A percentile compares a stretch with the other conserved stretches of the same genome.
Conservation (phyloP, 1,140 invertebrate species). For the Calosoma granatense region DNA sequence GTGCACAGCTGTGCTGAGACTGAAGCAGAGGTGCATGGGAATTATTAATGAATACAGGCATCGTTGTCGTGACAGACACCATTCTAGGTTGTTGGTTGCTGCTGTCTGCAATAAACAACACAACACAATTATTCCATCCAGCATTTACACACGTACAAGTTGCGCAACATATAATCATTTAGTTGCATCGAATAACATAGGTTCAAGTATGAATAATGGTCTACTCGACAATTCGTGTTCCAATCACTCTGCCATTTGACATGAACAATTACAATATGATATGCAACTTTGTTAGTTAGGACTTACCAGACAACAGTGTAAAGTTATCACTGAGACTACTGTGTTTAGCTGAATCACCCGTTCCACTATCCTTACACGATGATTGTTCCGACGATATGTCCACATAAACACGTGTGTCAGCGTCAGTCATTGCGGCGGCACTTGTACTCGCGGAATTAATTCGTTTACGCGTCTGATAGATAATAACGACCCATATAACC, state of each 20-base stretch:
- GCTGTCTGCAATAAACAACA: not conserved
- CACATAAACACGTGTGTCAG: conserved; percentile 15
- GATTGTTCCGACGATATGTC: conserved; percentile 39
- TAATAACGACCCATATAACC: conserved; percentile 83
- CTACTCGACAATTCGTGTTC: not conserved
- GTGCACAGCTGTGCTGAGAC: not conserved
- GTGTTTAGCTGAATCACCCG: conserved; percentile 53
- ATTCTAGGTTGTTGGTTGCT: not conserved
- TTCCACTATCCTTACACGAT: conserved; percentile 55
- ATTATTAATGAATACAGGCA: not conserved
- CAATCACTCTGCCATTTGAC: not conserved
- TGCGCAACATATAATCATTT: not conserved
- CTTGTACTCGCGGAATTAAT: conserved; percentile 28
- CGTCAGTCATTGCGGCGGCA: conserved; percentile 14
- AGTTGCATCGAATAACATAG: not conserved
- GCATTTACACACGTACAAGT: not conserved
- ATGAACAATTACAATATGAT: too few species aligned
- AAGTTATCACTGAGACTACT: conserved; percentile 30
- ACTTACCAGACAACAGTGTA: not conserved
- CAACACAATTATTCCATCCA: not conserved
- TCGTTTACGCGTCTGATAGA: conserved; percentile 71
- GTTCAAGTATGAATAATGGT: not conserved
- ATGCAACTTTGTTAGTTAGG: too few species aligned
- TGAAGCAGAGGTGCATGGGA: not conserved
- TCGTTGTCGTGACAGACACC: not conserved